These are phyloP conservation scores for cat (Felis catus) DNA, from an alignment of 2,113 vertebrate genomes.

Conservation along the genomic window DNA sequence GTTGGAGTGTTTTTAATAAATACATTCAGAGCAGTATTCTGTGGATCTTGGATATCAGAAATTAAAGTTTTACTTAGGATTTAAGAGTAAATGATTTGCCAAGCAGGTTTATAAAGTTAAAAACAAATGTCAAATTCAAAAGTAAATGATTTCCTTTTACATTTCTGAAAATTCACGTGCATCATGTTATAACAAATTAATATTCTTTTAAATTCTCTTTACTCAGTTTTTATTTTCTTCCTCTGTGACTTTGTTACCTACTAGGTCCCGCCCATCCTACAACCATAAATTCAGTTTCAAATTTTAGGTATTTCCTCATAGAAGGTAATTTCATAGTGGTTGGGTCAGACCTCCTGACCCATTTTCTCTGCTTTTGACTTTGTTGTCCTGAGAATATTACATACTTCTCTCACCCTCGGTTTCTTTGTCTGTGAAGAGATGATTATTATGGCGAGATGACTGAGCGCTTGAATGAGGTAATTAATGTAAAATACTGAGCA, in stretches of 20 bases:
- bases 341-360: not conserved
- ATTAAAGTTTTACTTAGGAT: not conserved
- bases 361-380: not conserved
- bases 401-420: not conserved
- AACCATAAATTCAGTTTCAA: slow-evolving; percentile 15
- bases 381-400: not conserved
- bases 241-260: slow-evolving; percentile 37
- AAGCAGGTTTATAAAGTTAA: not conserved
- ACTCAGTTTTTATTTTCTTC: slow-evolving; percentile 52
- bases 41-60: not conserved
- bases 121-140: not conserved
- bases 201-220: slow-evolving; percentile 43
- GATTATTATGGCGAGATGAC: not conserved
- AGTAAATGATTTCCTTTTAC: not conserved
- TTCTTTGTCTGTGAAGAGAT: not conserved
- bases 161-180: not conserved
- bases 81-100: not conserved
- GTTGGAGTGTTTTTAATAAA: not conserved
- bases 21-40: not conserved
- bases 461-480: not conserved
- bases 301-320: slow-evolving; percentile 43
- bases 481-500: not conserved
- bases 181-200: not conserved
- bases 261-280: slow-evolving; percentile 28
- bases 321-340: not conserved